Percentiles rank a stretch among this genome's conserved stretches.
phyloP scores from a whole-genome alignment of 1,140 invertebrate genomes.

The Zeugodacus cucurbitae region DNA sequence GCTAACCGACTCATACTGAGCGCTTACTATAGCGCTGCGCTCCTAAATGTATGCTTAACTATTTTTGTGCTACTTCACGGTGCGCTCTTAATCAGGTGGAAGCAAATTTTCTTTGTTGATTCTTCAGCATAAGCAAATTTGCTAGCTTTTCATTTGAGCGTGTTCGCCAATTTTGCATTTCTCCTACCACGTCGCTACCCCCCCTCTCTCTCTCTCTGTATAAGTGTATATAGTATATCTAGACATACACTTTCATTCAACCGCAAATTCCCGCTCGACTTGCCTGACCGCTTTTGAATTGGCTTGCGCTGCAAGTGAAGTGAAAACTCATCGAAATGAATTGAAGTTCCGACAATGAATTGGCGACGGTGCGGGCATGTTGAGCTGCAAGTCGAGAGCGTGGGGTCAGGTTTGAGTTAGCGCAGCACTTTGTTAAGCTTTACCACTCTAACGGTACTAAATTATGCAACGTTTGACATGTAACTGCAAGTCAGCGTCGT shows the following conservation, averaged over 20 bases:
- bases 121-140: slow-evolving; percentile 31
- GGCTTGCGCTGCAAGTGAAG: slow-evolving; percentile 2
- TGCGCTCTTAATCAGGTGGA: slow-evolving; percentile 27
- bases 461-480: neutral
- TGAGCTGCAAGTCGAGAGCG: neutral
- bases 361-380: neutral
- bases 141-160: slow-evolving; percentile 4
- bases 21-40: neutral
- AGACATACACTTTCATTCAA: neutral
- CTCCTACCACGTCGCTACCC: neutral
- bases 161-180: neutral
- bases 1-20: neutral
- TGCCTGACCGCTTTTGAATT: neutral
- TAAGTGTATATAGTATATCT: too few relatives aligned
- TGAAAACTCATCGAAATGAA: slow-evolving; percentile 35
- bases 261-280: slow-evolving; percentile 1
- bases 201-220: neutral
- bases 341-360: neutral
- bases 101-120: slow-evolving; percentile 28
- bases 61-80: neutral
- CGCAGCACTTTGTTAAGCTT: neutral
- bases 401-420: neutral
- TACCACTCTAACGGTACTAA: neutral
- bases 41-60: slow-evolving; percentile 25
- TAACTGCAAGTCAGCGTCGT: neutral